These are phyloP conservation scores for Mylabris phalerata DNA, from an alignment of 1,140 invertebrate genomes.

Conservation along the genomic window DNA sequence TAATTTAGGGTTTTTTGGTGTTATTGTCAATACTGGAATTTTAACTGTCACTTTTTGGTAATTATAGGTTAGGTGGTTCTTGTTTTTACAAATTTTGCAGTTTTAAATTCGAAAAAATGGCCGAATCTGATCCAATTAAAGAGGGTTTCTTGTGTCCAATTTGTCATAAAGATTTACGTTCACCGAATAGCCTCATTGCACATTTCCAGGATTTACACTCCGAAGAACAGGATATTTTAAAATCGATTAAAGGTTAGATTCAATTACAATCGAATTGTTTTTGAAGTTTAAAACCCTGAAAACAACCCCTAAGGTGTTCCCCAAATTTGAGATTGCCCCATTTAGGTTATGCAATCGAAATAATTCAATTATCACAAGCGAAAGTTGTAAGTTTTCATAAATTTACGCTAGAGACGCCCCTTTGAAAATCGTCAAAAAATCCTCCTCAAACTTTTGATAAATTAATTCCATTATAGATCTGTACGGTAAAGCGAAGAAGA, in stretches of 20 bases:
- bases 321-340: no score
- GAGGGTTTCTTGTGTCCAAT: constrained; percentile 93
- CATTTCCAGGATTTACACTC: constrained; percentile 86
- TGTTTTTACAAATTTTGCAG: neutral
- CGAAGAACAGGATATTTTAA: constrained; percentile 84
- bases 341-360: no score
- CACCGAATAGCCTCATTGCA: constrained; percentile 68
- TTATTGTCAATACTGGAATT: no score
- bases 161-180: constrained; percentile 82
- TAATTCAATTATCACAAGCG: no score
- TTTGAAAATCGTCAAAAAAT: no score
- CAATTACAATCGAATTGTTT: neutral
- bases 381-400: no score
- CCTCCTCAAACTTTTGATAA: constrained; percentile 3
- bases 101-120: constrained; percentile 13
- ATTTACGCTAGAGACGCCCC: no score
- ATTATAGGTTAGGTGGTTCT: neutral
- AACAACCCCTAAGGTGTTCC: neutral
- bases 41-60: no score
- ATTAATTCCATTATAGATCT: constrained; percentile 53
- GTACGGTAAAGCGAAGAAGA: constrained; percentile 83
- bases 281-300: neutral
- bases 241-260: constrained; percentile 74
- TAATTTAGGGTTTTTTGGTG: no score
- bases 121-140: constrained; percentile 21